Evolutionary conservation across 2,888 invertebrate species (phyloP).

Genomic region (Xylota sylvarum): DNA sequence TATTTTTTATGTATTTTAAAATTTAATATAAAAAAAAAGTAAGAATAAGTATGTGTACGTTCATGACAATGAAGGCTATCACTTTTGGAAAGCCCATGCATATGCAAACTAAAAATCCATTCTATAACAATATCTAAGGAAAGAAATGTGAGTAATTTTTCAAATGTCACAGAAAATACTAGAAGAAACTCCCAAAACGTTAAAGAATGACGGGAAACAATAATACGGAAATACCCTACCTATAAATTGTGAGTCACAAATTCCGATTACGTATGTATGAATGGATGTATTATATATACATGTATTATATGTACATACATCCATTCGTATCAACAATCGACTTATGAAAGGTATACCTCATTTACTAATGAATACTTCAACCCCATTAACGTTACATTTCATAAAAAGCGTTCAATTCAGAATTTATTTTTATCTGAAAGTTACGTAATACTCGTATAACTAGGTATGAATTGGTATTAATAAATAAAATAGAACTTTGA

Average conservation of each 20-base stretch:
- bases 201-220: not conserved
- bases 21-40: no score
- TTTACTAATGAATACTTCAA: not conserved
- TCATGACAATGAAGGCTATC: no score
- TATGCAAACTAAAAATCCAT: no score
- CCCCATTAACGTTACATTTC: not conserved
- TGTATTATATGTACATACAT: not conserved
- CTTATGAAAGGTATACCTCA: not conserved
- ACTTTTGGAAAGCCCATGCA: no score
- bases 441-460: not conserved
- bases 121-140: no score
- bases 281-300: not conserved
- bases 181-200: not conserved
- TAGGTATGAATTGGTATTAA: conserved; percentile 8
- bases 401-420: conserved; percentile 3
- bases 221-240: not conserved
- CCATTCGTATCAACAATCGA: not conserved
- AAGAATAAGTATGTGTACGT: no score
- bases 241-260: not conserved
- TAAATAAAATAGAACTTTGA: not conserved
- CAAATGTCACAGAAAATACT: not conserved
- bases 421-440: conserved; percentile 6
- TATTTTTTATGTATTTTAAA: no score
- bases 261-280: not conserved
- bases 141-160: not conserved